Evolutionary conservation across 2,113 vertebrate genomes (phyloP).

Genomic region (Columba janthina): DNA sequence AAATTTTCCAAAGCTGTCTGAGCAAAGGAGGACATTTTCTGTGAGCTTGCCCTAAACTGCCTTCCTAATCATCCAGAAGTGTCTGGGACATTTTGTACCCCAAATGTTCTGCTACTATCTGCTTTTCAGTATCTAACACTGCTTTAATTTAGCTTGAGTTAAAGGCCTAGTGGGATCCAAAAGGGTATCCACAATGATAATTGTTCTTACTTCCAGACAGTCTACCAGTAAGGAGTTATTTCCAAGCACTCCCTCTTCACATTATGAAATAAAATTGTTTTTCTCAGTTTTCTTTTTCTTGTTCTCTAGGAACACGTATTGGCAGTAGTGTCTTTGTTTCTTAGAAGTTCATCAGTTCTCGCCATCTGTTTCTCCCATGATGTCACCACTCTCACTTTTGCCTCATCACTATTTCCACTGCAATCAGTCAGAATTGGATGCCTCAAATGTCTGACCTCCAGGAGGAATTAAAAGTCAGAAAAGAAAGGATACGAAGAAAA

Average conservation of each 20-base stretch:
- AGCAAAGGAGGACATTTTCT: background rate
- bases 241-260: background rate
- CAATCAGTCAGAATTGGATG: slow-evolving; percentile 20
- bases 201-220: background rate
- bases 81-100: background rate
- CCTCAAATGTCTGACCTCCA: slow-evolving; percentile 23
- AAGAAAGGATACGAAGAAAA: background rate
- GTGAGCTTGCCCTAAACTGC: background rate
- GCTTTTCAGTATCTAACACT: background rate
- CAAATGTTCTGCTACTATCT: background rate
- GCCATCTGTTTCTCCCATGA: slow-evolving; percentile 63
- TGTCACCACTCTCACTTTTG: slow-evolving; percentile 51
- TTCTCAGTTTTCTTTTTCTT: slow-evolving; percentile 26
- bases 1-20: background rate
- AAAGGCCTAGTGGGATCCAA: background rate
- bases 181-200: background rate
- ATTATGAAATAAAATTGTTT: slow-evolving; percentile 4
- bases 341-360: slow-evolving; percentile 52
- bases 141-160: background rate
- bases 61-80: background rate
- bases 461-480: slow-evolving; percentile 1
- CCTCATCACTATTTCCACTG: slow-evolving; percentile 30
- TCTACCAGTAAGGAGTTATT: background rate
- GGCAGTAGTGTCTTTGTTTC: slow-evolving; percentile 57
- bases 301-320: slow-evolving; percentile 50